Evolutionary conservation across 2,797 vertebrate species (phyloP).

Genomic region (Huso huso): DNA sequence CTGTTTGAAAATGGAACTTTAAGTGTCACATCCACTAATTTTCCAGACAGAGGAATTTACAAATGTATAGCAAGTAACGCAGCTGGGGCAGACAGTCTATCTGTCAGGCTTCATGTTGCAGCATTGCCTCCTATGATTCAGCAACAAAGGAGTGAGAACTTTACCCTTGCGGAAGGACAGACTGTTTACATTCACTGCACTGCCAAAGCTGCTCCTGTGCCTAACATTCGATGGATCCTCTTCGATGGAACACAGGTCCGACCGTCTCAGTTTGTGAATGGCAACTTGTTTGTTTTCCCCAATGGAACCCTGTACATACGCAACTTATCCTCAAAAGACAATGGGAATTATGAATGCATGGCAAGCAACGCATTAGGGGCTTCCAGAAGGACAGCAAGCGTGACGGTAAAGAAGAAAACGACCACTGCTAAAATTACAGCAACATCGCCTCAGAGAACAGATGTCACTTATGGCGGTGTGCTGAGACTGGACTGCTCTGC

Average conservation of each 20-base stretch:
- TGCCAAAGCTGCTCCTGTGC: conserved; percentile 60
- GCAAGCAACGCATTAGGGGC: conserved; percentile 66
- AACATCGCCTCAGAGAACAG: conserved; percentile 64
- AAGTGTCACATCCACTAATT: conserved; percentile 55
- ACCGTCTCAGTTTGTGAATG: conserved; percentile 62
- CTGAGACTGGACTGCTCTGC: conserved; percentile 76
- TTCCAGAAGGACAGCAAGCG: conserved; percentile 55
- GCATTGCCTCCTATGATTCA: conserved; percentile 69
- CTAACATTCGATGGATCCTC: conserved; percentile 70
- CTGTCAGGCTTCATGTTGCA: conserved; percentile 68
- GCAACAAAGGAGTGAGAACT: conserved; percentile 63
- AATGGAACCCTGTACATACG: conserved; percentile 81
- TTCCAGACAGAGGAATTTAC: conserved; percentile 73
- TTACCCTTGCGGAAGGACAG: conserved; percentile 57
- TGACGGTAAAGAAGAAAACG: conserved; percentile 50
- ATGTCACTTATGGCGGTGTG: conserved; percentile 66
- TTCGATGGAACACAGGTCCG: conserved; percentile 60
- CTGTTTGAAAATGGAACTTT: conserved; percentile 68
- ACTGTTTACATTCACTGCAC: conserved; percentile 70
- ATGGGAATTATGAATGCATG: conserved; percentile 73
- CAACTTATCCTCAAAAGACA: conserved; percentile 45
- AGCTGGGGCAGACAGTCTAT: conserved; percentile 66
- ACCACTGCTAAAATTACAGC: conserved; percentile 70
- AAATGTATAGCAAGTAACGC: conserved; percentile 74
- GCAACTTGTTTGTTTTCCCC: conserved; percentile 69